phyloP scores from a whole-genome alignment of 2,113 vertebrate genomes.

The Nothobranchius furzeri region DNA sequence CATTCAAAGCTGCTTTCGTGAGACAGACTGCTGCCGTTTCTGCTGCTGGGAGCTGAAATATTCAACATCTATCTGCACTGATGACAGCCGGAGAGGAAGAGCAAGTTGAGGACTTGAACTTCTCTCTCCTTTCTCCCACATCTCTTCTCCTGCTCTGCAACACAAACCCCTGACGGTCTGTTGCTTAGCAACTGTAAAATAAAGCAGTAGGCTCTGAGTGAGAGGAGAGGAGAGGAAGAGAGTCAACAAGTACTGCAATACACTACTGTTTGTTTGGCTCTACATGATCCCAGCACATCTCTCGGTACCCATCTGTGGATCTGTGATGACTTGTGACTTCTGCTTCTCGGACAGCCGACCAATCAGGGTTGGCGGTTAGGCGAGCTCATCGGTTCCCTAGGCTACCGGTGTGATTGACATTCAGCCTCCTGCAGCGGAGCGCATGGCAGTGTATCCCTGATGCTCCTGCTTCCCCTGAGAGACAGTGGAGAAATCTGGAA shows the following conservation, averaged over 20 bases:
- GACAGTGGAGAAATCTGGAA: slow-evolving; percentile 62
- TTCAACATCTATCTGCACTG: slow-evolving; percentile 60
- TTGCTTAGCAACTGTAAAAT: slow-evolving; percentile 82
- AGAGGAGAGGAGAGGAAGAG: slow-evolving; percentile 37
- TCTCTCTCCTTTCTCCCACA: slow-evolving; percentile 54
- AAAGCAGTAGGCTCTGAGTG: slow-evolving; percentile 64
- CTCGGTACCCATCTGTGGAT: slow-evolving; percentile 66
- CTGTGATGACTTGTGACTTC: slow-evolving; percentile 66
- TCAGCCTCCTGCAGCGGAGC: slow-evolving; percentile 73
- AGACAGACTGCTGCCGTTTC: slow-evolving; percentile 25
- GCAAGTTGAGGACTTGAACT: slow-evolving; percentile 61
- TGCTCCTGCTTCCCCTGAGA: slow-evolving; percentile 54
- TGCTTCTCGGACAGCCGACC: slow-evolving; percentile 46
- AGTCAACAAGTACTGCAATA: slow-evolving; percentile 68
- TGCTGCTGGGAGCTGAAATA: slow-evolving; percentile 62
- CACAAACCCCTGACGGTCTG: slow-evolving; percentile 57
- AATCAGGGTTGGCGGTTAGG: slow-evolving; percentile 49
- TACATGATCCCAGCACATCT: slow-evolving; percentile 60
- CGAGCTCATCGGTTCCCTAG: slow-evolving; percentile 54
- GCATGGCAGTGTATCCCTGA: slow-evolving; percentile 65
- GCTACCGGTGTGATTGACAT: slow-evolving; percentile 76
- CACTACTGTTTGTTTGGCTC: slow-evolving; percentile 63
- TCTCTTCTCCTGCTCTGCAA: slow-evolving; percentile 46
- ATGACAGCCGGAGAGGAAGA: slow-evolving; percentile 31
- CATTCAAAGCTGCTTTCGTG: slow-evolving; percentile 1